phyloP scores from a whole-genome alignment of 2,888 invertebrate genomes.

The Dolichopus griseipennis region DNA sequence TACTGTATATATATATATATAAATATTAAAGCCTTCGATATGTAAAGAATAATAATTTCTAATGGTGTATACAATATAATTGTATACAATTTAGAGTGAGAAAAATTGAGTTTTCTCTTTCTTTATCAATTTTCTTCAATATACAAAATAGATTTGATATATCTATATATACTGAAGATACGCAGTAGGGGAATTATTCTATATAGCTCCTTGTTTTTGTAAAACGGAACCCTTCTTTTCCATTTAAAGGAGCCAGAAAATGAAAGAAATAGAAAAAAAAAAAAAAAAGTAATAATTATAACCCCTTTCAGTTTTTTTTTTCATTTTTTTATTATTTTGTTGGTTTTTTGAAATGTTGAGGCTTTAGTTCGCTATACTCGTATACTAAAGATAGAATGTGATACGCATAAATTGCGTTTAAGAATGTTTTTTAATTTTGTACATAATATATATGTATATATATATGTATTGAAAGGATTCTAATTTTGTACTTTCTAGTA shows the following conservation, averaged over 20 bases:
- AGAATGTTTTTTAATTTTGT: background rate
- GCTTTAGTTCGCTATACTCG: background rate
- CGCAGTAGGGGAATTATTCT: too few species aligned
- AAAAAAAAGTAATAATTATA: background rate
- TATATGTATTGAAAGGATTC: too few species aligned
- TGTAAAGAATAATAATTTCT: background rate
- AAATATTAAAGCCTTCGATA: background rate
- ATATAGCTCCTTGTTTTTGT: background rate
- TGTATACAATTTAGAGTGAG: too few species aligned
- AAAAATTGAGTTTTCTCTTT: background rate
- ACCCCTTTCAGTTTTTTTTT: background rate
- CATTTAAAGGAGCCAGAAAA: background rate
- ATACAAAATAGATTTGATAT: too few species aligned
- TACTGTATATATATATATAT: too few species aligned
- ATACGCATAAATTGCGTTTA: background rate
- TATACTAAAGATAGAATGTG: background rate
- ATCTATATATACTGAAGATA: background rate
- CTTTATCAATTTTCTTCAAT: background rate
- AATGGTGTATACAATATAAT: too few species aligned
- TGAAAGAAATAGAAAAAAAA: background rate
- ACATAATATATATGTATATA: background rate
- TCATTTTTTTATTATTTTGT: background rate
- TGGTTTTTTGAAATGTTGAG: constrained; percentile 2
- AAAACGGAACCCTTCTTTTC: background rate
- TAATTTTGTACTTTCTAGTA: background rate